Conservation (phyloP, 2,113 vertebrate genomes). For the Semnornis frantzii region DNA sequence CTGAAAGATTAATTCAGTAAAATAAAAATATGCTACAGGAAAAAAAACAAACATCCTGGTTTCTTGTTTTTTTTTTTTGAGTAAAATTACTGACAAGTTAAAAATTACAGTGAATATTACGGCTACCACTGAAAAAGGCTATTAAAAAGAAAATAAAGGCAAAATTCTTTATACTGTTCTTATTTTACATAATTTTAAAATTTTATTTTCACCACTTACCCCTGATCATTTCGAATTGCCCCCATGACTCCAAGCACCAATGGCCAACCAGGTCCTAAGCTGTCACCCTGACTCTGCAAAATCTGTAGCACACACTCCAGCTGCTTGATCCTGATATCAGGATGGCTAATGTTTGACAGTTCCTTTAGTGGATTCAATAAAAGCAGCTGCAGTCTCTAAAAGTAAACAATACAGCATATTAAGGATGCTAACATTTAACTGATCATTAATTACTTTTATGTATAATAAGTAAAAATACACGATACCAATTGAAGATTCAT, state of each 20-base stretch:
- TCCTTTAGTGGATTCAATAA: slow-evolving; percentile 95
- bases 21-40: not conserved
- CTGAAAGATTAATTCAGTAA: not conserved
- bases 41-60: not conserved
- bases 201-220: slow-evolving; percentile 80
- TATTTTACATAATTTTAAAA: not conserved
- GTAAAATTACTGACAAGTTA: not conserved
- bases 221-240: slow-evolving; percentile 97
- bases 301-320: slow-evolving; percentile 97
- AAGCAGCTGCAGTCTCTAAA: slow-evolving; percentile 92
- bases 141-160: not conserved
- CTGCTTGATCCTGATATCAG: slow-evolving; percentile 97
- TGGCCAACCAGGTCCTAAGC: slow-evolving; percentile 96
- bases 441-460: not conserved
- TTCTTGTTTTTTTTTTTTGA: not conserved
- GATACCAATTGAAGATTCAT: not conserved
- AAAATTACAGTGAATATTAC: not conserved
- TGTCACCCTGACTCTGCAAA: slow-evolving; percentile 95
- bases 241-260: slow-evolving; percentile 97
- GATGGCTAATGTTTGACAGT: slow-evolving; percentile 91
- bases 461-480: not conserved
- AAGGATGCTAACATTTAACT: not conserved
- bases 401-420: slow-evolving; percentile 20
- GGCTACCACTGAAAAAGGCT: not conserved
- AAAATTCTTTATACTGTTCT: not conserved